Conservation (phyloP, 2,113 vertebrate species). For the Alectura lathami region DNA sequence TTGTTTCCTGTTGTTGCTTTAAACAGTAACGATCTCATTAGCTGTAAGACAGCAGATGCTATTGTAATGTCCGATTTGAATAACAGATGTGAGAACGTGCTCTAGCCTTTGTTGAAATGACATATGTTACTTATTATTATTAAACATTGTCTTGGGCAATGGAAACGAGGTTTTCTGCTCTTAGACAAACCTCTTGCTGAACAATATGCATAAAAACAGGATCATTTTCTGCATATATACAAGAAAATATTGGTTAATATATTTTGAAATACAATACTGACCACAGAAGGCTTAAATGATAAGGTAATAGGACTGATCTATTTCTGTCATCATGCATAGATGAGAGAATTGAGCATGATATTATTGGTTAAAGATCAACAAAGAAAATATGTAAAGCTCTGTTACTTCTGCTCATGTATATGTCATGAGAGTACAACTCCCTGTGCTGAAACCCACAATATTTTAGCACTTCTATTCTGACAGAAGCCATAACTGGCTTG, state of each 20-base stretch:
- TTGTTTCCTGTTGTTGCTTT: conserved; percentile 42
- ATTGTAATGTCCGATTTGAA: neutral
- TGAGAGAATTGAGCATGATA: neutral
- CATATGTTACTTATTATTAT: neutral
- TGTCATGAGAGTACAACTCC: neutral
- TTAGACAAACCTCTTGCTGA: neutral
- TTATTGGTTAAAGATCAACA: rapidly evolving
- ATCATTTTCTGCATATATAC: neutral
- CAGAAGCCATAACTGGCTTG: neutral
- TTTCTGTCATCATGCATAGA: neutral
- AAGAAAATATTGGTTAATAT: neutral
- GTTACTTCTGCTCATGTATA: neutral
- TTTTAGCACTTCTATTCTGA: neutral
- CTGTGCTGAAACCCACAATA: neutral
- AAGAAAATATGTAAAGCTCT: neutral
- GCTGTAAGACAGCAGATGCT: conserved; percentile 14
- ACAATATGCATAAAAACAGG: neutral
- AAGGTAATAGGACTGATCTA: neutral
- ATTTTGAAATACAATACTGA: neutral
- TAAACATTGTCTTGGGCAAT: neutral
- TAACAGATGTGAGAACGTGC: neutral
- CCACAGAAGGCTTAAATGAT: neutral
- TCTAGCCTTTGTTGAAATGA: neutral
- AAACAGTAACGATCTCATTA: conserved; percentile 20
- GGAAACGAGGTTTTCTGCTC: neutral